Evolutionary conservation across 2,797 vertebrate genomes (phyloP).

Genomic region (Potorous gilbertii): DNA sequence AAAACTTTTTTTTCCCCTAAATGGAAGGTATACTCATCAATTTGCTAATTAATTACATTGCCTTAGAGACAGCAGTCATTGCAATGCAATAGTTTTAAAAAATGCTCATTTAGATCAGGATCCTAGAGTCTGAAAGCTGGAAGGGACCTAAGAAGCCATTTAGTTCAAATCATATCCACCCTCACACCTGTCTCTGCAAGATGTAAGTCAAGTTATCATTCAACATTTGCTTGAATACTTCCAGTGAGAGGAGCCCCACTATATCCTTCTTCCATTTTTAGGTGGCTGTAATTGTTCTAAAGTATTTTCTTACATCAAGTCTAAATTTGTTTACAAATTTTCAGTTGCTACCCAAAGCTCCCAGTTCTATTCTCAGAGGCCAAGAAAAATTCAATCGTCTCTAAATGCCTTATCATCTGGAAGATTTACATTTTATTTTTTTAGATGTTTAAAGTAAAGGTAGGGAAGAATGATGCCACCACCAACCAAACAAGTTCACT

Average conservation of each 20-base stretch:
- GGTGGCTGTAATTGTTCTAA: background rate
- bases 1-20: constrained; percentile 23
- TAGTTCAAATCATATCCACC: background rate
- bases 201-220: background rate
- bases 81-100: constrained; percentile 43
- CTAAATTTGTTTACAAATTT: background rate
- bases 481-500: constrained; percentile 33
- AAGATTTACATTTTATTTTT: constrained; percentile 34
- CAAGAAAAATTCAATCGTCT: background rate
- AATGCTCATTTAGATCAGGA: constrained; percentile 50
- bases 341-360: background rate
- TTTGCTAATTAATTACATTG: constrained; percentile 22
- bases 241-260: too few relatives aligned
- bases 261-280: background rate
- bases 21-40: constrained; percentile 24
- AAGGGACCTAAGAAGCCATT: background rate
- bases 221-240: background rate
- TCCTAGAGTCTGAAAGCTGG: background rate
- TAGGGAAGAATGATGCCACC: constrained; percentile 16
- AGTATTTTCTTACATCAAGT: background rate
- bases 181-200: background rate
- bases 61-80: constrained; percentile 41
- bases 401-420: background rate
- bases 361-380: background rate
- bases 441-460: constrained; percentile 44